phyloP scores from a whole-genome alignment of 2,113 vertebrate species.

The Apus apus region DNA sequence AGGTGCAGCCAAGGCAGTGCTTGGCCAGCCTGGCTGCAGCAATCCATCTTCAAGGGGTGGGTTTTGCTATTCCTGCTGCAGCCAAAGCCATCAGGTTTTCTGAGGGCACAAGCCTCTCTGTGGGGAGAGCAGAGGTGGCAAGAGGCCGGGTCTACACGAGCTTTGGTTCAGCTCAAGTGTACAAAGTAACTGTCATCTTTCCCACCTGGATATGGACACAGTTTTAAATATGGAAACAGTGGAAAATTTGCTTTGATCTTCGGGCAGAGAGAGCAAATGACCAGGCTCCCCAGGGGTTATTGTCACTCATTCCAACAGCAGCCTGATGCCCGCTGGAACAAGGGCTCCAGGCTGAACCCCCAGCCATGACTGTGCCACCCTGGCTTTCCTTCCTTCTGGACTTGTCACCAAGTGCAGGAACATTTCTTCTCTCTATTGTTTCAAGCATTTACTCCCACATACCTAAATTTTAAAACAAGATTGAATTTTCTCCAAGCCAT shows the following conservation, averaged over 20 bases:
- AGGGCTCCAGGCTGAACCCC: neutral
- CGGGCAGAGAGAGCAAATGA: neutral
- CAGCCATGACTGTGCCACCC: rapidly evolving
- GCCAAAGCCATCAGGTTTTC: neutral
- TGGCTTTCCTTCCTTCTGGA: neutral
- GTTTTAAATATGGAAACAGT: neutral
- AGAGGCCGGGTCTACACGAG: neutral
- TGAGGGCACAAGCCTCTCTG: neutral
- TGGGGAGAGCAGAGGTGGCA: neutral
- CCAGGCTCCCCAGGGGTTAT: neutral
- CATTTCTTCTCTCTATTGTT: neutral
- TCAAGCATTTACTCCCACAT: neutral
- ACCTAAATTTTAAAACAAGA: neutral
- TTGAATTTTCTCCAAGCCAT: neutral
- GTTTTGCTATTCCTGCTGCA: neutral
- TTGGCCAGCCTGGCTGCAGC: neutral
- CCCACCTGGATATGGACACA: neutral
- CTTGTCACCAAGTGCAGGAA: neutral
- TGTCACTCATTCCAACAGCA: rapidly evolving
- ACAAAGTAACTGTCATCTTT: neutral
- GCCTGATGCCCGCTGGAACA: neutral
- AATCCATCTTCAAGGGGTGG: neutral
- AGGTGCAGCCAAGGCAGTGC: rapidly evolving
- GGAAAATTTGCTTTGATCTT: neutral
- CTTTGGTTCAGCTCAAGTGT: neutral